Percentiles rank a stretch among this genome's conserved stretches.
Evolutionary conservation across 2,888 invertebrate genomes (phyloP).

Genomic region (Xylota segnis): DNA sequence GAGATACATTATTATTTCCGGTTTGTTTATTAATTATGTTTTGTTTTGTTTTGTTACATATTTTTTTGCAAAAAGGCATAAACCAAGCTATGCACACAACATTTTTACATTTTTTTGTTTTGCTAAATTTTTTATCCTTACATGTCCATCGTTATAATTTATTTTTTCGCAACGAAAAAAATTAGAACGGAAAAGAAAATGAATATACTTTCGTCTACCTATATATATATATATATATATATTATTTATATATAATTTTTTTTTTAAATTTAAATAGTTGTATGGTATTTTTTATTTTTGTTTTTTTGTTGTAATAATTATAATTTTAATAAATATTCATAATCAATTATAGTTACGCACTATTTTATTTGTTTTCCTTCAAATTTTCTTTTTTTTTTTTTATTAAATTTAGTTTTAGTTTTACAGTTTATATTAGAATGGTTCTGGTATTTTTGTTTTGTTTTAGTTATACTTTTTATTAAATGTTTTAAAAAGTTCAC

Average conservation of each 20-base stretch:
- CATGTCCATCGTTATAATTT: slow-evolving; percentile 50
- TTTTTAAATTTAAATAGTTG: slow-evolving; percentile 67
- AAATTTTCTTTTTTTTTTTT: slow-evolving; percentile 18
- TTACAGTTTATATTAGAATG: slow-evolving; percentile 74
- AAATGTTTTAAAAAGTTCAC: slow-evolving; percentile 64
- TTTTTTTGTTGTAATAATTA: slow-evolving; percentile 61
- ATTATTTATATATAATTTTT: slow-evolving; percentile 60
- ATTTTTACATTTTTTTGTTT: slow-evolving; percentile 53
- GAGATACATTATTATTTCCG: slow-evolving; percentile 49
- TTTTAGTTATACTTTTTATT: slow-evolving; percentile 40
- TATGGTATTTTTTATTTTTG: slow-evolving; percentile 53
- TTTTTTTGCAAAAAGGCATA: slow-evolving; percentile 62
- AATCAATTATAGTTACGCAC: slow-evolving; percentile 68
- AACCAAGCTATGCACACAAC: slow-evolving; percentile 69
- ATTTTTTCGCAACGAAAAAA: slow-evolving; percentile 62
- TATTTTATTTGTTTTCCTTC: slow-evolving; percentile 44
- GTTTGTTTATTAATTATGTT: slow-evolving; percentile 2
- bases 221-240: slow-evolving; percentile 67
- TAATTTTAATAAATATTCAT: slow-evolving; percentile 66
- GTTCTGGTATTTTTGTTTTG: slow-evolving; percentile 71
- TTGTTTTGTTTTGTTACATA: slow-evolving; percentile 37
- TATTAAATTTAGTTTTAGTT: slow-evolving; percentile 60
- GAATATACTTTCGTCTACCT: slow-evolving; percentile 75
- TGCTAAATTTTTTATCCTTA: slow-evolving; percentile 33
- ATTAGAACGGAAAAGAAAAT: slow-evolving; percentile 52